phyloP scores from a whole-genome alignment of 2,797 vertebrate species.

The Sphaeramia orbicularis region DNA sequence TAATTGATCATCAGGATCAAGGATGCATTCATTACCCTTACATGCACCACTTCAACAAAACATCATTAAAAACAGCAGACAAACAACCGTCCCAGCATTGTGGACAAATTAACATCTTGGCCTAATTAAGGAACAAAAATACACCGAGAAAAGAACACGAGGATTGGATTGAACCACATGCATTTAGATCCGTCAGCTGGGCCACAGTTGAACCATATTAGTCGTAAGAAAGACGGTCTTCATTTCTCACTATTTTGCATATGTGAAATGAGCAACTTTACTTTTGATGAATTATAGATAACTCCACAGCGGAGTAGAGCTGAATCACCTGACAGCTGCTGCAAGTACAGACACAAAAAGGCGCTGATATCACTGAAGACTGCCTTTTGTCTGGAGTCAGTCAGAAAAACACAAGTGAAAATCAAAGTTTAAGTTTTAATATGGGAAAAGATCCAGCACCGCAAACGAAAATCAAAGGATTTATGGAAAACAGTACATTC shows the following conservation, averaged over 20 bases:
- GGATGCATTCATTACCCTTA: constrained; percentile 10
- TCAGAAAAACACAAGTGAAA: background rate
- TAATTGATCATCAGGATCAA: constrained; percentile 20
- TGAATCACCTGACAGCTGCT: background rate
- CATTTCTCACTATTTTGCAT: too few relatives aligned
- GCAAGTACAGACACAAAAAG: background rate
- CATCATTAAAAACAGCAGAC: constrained; percentile 29
- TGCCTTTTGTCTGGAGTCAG: background rate
- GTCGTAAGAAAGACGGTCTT: background rate
- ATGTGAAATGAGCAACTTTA: background rate
- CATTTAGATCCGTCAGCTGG: too few relatives aligned
- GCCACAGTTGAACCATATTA: too few relatives aligned
- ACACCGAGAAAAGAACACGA: background rate
- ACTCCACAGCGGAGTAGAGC: background rate
- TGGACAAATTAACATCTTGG: background rate
- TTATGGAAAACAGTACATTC: too few relatives aligned
- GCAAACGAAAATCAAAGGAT: too few relatives aligned
- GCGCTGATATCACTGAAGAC: constrained; percentile 1
- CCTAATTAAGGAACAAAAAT: constrained; percentile 7
- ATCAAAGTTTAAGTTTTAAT: background rate
- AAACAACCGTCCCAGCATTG: background rate
- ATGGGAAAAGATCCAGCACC: too few relatives aligned
- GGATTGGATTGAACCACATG: background rate
- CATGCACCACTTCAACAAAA: constrained; percentile 32
- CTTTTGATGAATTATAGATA: constrained; percentile 1